Conservation (phyloP, 2,797 vertebrate genomes). For the Sebastiscus tertius region DNA sequence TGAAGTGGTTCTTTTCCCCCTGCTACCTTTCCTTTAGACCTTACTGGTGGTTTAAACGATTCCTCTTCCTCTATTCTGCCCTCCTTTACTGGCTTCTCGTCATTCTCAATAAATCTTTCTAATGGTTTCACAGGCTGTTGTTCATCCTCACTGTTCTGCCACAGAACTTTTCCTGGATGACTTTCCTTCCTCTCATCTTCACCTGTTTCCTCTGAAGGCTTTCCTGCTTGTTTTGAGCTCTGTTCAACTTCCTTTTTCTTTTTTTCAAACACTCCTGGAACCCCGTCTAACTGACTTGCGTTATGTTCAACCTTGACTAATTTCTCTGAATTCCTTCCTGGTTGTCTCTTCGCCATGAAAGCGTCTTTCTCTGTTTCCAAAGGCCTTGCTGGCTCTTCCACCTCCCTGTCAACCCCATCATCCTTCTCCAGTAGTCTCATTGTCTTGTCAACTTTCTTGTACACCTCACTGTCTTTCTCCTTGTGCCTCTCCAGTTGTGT, state of each 20-base stretch:
- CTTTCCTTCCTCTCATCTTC: constrained; percentile 22
- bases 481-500: constrained; percentile 14
- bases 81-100: constrained; percentile 9
- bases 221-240: constrained; percentile 16
- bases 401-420: background rate
- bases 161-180: background rate
- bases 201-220: constrained; percentile 18
- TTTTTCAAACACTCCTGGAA: constrained; percentile 11
- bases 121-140: constrained; percentile 12
- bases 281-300: constrained; percentile 25
- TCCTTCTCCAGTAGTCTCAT: constrained; percentile 12
- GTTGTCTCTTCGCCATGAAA: constrained; percentile 24
- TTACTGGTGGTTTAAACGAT: constrained; percentile 52
- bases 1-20: constrained; percentile 1
- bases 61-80: constrained; percentile 24
- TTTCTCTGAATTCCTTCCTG: constrained; percentile 9
- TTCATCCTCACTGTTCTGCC: constrained; percentile 28
- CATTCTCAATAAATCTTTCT: background rate
- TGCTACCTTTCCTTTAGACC: constrained; percentile 56
- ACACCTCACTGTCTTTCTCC: constrained; percentile 14
- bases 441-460: constrained; percentile 5
- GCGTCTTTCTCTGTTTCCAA: constrained; percentile 13
- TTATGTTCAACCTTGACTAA: background rate
- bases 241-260: constrained; percentile 33
- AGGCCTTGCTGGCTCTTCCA: background rate